These are phyloP conservation scores for Pseudolycoriella hygida DNA, from an alignment of 2,888 invertebrate genomes.

Conservation along the genomic window DNA sequence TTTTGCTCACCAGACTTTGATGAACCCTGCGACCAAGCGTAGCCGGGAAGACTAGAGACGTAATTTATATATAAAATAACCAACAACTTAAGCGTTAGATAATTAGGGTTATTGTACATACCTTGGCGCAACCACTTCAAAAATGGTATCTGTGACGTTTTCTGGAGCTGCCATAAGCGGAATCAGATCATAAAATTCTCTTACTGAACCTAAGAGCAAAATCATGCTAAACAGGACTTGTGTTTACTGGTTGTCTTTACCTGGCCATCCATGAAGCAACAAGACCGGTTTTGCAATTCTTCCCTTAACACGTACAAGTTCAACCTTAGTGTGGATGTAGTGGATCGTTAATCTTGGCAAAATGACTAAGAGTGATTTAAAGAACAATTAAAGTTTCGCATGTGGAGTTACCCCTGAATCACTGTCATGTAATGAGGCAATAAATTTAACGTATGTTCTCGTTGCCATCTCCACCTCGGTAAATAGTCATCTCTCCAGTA, in stretches of 20 bases:
- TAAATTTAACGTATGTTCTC: slow-evolving; percentile 51
- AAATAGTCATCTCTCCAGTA: slow-evolving; percentile 68
- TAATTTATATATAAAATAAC: no score
- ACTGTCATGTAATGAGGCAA: slow-evolving; percentile 58
- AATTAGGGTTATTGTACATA: no score
- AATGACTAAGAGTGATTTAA: no score
- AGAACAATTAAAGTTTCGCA: background rate
- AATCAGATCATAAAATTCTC: slow-evolving; percentile 67
- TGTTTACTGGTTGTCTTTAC: slow-evolving; percentile 36
- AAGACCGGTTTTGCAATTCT: slow-evolving; percentile 25
- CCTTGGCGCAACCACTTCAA: slow-evolving; percentile 35
- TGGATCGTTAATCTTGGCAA: slow-evolving; percentile 35
- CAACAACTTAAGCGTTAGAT: no score
- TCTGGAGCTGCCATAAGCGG: slow-evolving; percentile 40
- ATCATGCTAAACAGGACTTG: no score
- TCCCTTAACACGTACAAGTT: slow-evolving; percentile 19
- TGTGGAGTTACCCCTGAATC: slow-evolving; percentile 38
- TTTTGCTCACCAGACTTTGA: slow-evolving; percentile 28
- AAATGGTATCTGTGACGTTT: slow-evolving; percentile 29
- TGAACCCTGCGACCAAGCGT: slow-evolving; percentile 29
- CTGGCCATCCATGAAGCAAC: slow-evolving; percentile 80
- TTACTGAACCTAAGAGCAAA: slow-evolving; percentile 36
- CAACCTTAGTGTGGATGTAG: slow-evolving; percentile 46
- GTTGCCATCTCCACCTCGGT: slow-evolving; percentile 37
- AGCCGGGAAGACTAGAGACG: slow-evolving; percentile 26